Conservation (phyloP, 2,113 vertebrate genomes). For the Syrmaticus mikado region DNA sequence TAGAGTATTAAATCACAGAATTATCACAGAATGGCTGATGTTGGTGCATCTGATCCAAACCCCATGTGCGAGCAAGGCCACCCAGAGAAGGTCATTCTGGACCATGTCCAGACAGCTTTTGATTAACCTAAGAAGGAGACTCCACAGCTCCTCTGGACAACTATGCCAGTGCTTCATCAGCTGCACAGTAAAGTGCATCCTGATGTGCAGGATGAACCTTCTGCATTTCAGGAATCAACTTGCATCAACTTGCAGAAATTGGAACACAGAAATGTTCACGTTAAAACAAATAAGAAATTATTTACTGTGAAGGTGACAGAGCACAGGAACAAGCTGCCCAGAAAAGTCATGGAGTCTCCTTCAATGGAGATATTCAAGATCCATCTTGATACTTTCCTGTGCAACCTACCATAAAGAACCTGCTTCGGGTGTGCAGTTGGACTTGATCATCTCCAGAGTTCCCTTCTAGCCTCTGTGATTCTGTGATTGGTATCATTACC, state of each 20-base stretch:
- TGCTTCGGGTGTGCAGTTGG: too few relatives aligned
- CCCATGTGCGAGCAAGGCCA: not conserved
- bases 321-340: too few relatives aligned
- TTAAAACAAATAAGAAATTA: too few relatives aligned
- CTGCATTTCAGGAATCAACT: not conserved
- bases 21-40: not conserved
- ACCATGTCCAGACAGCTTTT: not conserved
- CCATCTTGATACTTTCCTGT: too few relatives aligned
- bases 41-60: not conserved
- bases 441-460: too few relatives aligned
- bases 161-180: not conserved
- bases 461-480: too few relatives aligned
- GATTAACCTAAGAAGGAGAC: not conserved
- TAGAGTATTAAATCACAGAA: not conserved
- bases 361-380: too few relatives aligned
- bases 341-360: too few relatives aligned
- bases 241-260: not conserved
- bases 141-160: not conserved
- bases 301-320: too few relatives aligned
- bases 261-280: too few relatives aligned
- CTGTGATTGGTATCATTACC: not conserved
- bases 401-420: too few relatives aligned
- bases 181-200: not conserved
- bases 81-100: not conserved
- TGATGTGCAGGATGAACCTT: not conserved